phyloP scores from a whole-genome alignment of 2,888 invertebrate species.

The Heliconius erato region DNA sequence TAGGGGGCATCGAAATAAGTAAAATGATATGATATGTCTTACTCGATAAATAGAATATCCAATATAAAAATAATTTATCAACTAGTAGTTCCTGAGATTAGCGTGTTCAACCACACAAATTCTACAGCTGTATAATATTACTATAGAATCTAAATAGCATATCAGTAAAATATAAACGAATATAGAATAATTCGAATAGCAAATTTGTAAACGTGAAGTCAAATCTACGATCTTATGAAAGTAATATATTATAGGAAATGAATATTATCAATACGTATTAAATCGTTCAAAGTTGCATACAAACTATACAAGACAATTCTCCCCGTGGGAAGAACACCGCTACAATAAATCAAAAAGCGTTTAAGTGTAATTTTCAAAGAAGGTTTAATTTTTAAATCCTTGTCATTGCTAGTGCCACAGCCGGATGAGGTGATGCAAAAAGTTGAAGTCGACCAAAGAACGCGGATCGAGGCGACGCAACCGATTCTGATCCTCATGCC shows the following conservation, averaged over 20 bases:
- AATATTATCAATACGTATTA: slow-evolving; percentile 4
- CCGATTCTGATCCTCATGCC: slow-evolving; percentile 69
- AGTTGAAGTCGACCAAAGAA: slow-evolving; percentile 80
- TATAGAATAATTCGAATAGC: not conserved
- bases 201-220: not conserved
- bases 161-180: no score
- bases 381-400: slow-evolving; percentile 72
- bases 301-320: not conserved
- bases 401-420: slow-evolving; percentile 74
- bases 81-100: no score
- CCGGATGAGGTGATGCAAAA: slow-evolving; percentile 80
- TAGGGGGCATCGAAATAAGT: no score
- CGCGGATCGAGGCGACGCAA: slow-evolving; percentile 77
- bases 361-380: slow-evolving; percentile 41
- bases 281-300: not conserved
- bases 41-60: no score
- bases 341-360: not conserved
- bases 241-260: not conserved
- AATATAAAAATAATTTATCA: no score
- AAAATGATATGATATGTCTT: no score
- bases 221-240: not conserved
- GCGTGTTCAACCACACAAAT: no score
- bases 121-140: no score
- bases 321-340: not conserved
- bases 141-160: no score